These are phyloP conservation scores for Calyptomena viridis DNA, from an alignment of 2,113 vertebrate species.

Conservation along the genomic window DNA sequence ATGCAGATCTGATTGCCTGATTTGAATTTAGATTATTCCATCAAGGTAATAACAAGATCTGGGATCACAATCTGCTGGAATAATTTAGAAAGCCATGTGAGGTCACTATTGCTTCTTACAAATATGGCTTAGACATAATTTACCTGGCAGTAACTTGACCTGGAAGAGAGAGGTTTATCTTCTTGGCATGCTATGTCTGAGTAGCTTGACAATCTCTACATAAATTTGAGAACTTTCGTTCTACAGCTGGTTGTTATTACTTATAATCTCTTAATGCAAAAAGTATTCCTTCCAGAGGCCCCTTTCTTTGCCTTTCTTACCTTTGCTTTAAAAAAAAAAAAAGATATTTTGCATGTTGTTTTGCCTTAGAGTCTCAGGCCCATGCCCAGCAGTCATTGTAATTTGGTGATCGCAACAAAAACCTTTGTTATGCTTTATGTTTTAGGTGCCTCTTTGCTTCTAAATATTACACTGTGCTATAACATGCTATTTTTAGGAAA, in stretches of 20 bases:
- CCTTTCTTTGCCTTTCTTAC: conserved; percentile 16
- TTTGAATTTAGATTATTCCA: conserved; percentile 45
- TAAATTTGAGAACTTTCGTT: conserved; percentile 59
- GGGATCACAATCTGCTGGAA: conserved; percentile 29
- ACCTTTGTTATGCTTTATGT: background rate
- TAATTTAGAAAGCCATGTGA: conserved; percentile 45
- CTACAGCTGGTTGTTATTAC: conserved; percentile 60
- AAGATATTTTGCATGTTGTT: background rate
- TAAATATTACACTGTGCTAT: background rate
- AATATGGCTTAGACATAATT: conserved; percentile 2
- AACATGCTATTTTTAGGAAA: background rate
- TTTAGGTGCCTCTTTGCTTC: background rate
- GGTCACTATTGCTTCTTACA: conserved; percentile 53
- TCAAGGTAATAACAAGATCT: conserved; percentile 27
- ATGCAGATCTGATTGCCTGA: background rate
- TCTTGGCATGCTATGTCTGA: conserved; percentile 37
- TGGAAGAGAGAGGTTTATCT: conserved; percentile 61
- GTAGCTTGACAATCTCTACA: conserved; percentile 25
- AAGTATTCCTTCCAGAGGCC: conserved; percentile 45
- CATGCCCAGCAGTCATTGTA: background rate
- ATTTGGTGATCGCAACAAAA: background rate
- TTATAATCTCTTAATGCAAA: conserved; percentile 59
- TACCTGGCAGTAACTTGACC: conserved; percentile 60
- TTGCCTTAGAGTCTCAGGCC: background rate
- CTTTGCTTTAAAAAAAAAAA: background rate